Evolutionary conservation across 2,888 invertebrate species (phyloP).

Genomic region (Eugnorisma glareosa): DNA sequence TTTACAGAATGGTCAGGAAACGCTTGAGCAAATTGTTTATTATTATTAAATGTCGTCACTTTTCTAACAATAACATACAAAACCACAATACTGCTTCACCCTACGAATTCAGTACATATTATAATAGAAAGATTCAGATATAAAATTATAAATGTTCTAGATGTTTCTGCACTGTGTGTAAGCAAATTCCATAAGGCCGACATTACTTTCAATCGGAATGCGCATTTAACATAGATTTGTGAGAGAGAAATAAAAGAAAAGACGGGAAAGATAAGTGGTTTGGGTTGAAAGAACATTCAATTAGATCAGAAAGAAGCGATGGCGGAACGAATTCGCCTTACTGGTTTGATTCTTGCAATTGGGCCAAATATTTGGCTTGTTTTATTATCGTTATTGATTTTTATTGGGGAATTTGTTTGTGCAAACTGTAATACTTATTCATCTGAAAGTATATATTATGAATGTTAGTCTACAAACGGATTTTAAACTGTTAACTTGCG

Average conservation of each 20-base stretch:
- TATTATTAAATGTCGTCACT: background rate
- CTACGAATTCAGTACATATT: conserved; percentile 15
- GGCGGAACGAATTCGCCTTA: conserved; percentile 30
- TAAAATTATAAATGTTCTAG: conserved; percentile 40
- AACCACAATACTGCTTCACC: conserved; percentile 24
- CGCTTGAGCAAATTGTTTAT: background rate
- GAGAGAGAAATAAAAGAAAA: conserved; percentile 47
- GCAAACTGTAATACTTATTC: conserved; percentile 23
- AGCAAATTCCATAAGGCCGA: conserved; percentile 57
- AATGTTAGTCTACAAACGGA: background rate
- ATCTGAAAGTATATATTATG: conserved; percentile 1
- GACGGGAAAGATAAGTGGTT: conserved; percentile 59
- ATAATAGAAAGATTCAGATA: conserved; percentile 17
- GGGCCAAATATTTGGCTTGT: conserved; percentile 40
- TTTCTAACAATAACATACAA: background rate
- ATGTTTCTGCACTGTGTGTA: conserved; percentile 57
- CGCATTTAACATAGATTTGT: conserved; percentile 61
- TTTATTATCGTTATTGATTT: conserved; percentile 33
- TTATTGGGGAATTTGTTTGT: conserved; percentile 34
- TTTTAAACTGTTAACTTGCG: background rate
- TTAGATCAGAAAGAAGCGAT: conserved; percentile 45
- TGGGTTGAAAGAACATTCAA: conserved; percentile 61
- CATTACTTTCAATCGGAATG: conserved; percentile 57
- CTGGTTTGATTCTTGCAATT: conserved; percentile 43
- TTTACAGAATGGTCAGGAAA: background rate